A percentile compares a stretch with the other conserved stretches of the same genome.
Evolutionary conservation across 1,140 invertebrate species (phyloP).

Genomic region (Pentalonia nigronervosa): DNA sequence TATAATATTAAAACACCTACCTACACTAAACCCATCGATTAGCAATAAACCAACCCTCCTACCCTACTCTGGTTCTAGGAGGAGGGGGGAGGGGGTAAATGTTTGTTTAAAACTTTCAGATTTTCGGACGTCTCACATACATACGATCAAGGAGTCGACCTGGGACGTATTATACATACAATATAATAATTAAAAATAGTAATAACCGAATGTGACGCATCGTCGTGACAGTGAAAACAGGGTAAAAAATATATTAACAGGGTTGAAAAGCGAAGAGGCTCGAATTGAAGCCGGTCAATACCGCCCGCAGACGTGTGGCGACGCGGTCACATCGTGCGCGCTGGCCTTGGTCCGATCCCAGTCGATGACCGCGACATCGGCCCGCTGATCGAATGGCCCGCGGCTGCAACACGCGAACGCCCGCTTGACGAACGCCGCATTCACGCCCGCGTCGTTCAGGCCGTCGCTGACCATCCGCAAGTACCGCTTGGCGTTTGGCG

Average conservation of each 20-base stretch:
- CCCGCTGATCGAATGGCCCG: neutral
- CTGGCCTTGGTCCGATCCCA: neutral
- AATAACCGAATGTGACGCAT: neutral
- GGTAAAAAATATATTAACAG: neutral
- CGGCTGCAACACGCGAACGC: slow-evolving; percentile 30
- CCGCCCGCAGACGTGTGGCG: slow-evolving; percentile 8
- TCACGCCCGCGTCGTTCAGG: slow-evolving; percentile 41
- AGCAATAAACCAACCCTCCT: neutral
- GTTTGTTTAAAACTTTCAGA: neutral
- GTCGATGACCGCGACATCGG: neutral
- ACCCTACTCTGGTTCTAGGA: neutral
- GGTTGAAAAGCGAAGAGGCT: neutral
- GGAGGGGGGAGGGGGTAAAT: neutral
- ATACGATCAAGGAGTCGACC: neutral
- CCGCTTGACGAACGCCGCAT: slow-evolving; percentile 20
- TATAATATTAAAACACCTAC: neutral
- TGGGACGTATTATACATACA: neutral
- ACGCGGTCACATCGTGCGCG: neutral
- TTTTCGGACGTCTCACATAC: neutral
- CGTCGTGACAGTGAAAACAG: neutral
- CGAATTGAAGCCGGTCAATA: neutral
- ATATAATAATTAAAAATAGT: neutral
- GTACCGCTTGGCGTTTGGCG: slow-evolving; percentile 7
- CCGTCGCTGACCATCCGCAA: slow-evolving; percentile 35
- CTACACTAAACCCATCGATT: neutral